Evolutionary conservation across 1,140 invertebrate species (phyloP).

Genomic region (Calosoma granatense): DNA sequence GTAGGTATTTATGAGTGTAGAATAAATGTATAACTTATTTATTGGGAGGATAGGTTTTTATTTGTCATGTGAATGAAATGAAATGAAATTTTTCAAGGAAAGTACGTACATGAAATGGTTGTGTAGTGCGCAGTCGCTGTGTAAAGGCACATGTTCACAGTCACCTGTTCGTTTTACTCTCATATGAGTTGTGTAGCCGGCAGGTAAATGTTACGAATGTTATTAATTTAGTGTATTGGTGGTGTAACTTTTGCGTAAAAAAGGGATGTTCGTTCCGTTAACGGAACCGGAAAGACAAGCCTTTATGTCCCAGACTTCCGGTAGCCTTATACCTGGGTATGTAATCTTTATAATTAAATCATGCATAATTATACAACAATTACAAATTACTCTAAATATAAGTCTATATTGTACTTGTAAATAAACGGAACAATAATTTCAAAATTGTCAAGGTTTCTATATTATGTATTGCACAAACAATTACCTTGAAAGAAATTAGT

Average conservation of each 20-base stretch:
- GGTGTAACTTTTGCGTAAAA: not conserved
- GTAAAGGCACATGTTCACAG: not conserved
- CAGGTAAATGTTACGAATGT: not conserved
- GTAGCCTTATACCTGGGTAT: conserved; percentile 41
- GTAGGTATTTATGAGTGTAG: no score
- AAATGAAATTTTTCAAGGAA: no score
- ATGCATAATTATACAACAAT: conserved; percentile 12
- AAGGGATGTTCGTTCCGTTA: conserved; percentile 25
- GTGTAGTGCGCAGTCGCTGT: not conserved
- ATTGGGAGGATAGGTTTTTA: no score
- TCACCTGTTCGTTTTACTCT: not conserved
- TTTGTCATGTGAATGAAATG: no score
- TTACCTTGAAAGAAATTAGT: no score
- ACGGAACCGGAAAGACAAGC: conserved; percentile 35
- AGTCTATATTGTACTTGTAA: conserved; percentile 15
- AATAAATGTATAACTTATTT: no score
- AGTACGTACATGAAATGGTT: no score
- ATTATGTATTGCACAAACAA: conserved; percentile 20
- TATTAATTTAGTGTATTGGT: not conserved
- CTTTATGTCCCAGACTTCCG: conserved; percentile 36
- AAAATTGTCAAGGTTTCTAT: conserved; percentile 19
- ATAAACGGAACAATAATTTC: conserved; percentile 18
- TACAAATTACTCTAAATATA: conserved; percentile 14
- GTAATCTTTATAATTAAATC: conserved; percentile 19
- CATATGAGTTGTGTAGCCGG: not conserved